Percentiles rank a stretch among this genome's conserved stretches.
Conservation (phyloP, 2,113 vertebrate genomes). For the Murina feae region DNA sequence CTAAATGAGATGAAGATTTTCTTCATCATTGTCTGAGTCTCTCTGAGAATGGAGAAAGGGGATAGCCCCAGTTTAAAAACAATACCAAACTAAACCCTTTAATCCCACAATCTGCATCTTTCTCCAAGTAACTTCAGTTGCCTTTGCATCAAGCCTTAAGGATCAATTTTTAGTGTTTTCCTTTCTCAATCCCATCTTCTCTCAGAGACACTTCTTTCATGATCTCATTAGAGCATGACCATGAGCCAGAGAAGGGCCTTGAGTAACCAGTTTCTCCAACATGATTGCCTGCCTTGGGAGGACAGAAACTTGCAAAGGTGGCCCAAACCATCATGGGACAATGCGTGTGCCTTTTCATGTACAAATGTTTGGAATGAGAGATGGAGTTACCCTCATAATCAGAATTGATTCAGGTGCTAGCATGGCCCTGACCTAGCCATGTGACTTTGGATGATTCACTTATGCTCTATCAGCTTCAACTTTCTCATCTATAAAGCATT, state of each 20-base stretch:
- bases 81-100: not conserved
- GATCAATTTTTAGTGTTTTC: not conserved
- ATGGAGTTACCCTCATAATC: no score
- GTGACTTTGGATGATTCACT: not conserved
- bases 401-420: not conserved
- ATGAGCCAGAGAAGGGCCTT: not conserved
- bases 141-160: not conserved
- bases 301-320: not conserved
- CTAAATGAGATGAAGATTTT: constrained; percentile 5
- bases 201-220: not conserved
- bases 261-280: not conserved
- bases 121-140: not conserved
- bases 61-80: not conserved
- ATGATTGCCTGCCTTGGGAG: not conserved
- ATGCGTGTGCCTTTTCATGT: not conserved
- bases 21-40: not conserved
- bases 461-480: not conserved
- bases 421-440: not conserved
- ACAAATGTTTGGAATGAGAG: not conserved
- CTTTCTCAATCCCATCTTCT: not conserved
- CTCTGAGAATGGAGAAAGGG: not conserved
- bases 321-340: not conserved
- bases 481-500: not conserved
- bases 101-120: not conserved
- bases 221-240: not conserved